Evolutionary conservation across 2,888 invertebrate genomes (phyloP).

Genomic region (Nycteola revayana): DNA sequence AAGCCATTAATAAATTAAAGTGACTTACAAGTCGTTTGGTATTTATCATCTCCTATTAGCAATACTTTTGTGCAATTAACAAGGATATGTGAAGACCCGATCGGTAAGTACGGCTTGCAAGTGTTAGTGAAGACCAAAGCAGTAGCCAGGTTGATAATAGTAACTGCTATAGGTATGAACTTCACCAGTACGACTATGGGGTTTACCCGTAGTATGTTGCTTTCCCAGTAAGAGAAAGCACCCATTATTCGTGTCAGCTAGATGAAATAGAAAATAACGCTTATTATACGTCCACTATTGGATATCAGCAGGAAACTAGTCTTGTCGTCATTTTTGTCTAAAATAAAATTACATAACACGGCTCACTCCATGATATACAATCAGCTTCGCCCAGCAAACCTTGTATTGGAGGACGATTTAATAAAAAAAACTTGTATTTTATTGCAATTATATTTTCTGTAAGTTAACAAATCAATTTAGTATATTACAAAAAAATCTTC

Average conservation of each 20-base stretch:
- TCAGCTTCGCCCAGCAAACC: too few species aligned
- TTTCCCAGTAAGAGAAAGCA: conserved; percentile 64
- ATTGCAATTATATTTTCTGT: too few species aligned
- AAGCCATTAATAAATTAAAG: background rate
- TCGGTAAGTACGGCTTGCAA: conserved; percentile 42
- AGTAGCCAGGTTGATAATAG: conserved; percentile 62
- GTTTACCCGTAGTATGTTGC: conserved; percentile 65
- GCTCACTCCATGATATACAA: too few species aligned
- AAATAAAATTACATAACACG: too few species aligned
- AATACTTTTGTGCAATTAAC: conserved; percentile 57
- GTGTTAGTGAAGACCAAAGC: conserved; percentile 57
- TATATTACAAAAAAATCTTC: too few species aligned
- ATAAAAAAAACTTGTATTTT: too few species aligned
- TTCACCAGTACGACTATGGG: conserved; percentile 60
- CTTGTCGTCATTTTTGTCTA: too few species aligned
- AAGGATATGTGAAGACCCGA: conserved; percentile 30
- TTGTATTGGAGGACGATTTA: too few species aligned
- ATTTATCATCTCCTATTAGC: conserved; percentile 32
- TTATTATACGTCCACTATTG: too few species aligned
- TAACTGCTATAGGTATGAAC: conserved; percentile 62
- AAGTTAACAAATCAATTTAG: too few species aligned
- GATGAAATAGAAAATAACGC: conserved; percentile 4
- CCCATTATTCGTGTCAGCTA: conserved; percentile 65
- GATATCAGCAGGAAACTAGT: too few species aligned
- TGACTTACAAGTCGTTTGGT: conserved; percentile 47